Evolutionary conservation across 1,140 invertebrate genomes (phyloP), one percentile per base, ranked within the genome.

Genomic region (Cepaea nemoralis): DNA sequence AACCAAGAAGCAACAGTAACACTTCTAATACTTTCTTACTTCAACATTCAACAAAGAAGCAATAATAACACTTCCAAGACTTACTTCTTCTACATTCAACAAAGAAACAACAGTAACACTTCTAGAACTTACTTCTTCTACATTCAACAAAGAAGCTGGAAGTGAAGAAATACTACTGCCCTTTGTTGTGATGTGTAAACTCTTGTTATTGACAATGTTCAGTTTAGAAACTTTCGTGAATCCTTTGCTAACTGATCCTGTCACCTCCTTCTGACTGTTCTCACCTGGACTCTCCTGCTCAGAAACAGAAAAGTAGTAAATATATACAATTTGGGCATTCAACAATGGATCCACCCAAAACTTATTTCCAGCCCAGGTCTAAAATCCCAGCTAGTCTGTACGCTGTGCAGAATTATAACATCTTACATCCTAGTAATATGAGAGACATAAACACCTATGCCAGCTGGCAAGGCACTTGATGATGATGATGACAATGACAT

Each of bases 151-250:
- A 1, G 90, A 91, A 35, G 85, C 83, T 16, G 90, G 90, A 31
- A 91, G 82, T 14, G 91, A 91, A 12, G 89, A 87, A 27, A 91
- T 86, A 83, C 90, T 91, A 55, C 85, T 85, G 31, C 90, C 82
- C 66, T 90, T 89, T 75, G 88, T 88, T 66, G 87, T 88, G 73
- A 88, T 88, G 77, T 86, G 85, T 16, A 86, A 86, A 50, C 89
- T 90, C 73, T 89, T 87, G 80, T 88, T 91, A 67, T 88, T 90
- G 42, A 89, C 85, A 81, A 88, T 90, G 8, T 84, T 87, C 63
- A 88, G 86, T n/a, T 89, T 83, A 16, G 85, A 80, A 80, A 83
- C 87, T 6, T 83, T 83, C 45, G 67, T 80, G 1, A 78, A 50
- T 0, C 59, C 42, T 37, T 67, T 39, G 33, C 74, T 81, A 27